Base-by-base conservation (phyloP, 2,113 vertebrate genomes). In the Hemicordylus capensis region DNA sequence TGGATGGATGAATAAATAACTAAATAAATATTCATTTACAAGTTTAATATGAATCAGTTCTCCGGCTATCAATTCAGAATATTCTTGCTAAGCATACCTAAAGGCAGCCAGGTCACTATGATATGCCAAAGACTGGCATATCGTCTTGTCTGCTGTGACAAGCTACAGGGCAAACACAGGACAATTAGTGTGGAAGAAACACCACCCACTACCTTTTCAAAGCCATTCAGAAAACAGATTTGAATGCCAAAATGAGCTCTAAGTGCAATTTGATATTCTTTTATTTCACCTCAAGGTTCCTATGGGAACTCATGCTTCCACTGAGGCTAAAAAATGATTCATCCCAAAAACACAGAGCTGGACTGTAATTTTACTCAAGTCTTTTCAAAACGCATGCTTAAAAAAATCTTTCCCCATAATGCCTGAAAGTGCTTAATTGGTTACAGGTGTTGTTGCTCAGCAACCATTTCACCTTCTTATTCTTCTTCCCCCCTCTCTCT, bases 381-480 rank as follows among this genome's bases (percentile, higher is more conserved):
- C 54, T 63, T 77, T 72, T 73, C 66, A 85, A 85, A 59, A 72
- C 44, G n/a, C 72, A 54, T 72, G 39, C 64, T 77, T 54, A 20
- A 78, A 39, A 14, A 39, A 9, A 4, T 17, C 46, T 76, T 76
- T 66, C 2, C 73, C 24, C 20, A 69, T 58, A 59, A 78, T 59
- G 39, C 66, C 76, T 80, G 34, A 37, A 73, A 85, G 56, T 85
- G 83, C 56, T 85, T 79, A 85, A 85, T 78, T 85, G 83, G 76
- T 76, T 78, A 72, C 64, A 85, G 76, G 48, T 85, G 61, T 19
- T 37, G 51, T 85, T 61, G 83, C 75, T n/a, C 51, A 26, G 61
- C 74, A 84, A 84, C 83, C 61, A 67, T 66, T 67, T 84, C 73
- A 56, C 34, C 61, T 66, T 64, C 22, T 31, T 76, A 66, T 76